Conservation (phyloP, 2,113 vertebrate genomes). For the Bungarus multicinctus region DNA sequence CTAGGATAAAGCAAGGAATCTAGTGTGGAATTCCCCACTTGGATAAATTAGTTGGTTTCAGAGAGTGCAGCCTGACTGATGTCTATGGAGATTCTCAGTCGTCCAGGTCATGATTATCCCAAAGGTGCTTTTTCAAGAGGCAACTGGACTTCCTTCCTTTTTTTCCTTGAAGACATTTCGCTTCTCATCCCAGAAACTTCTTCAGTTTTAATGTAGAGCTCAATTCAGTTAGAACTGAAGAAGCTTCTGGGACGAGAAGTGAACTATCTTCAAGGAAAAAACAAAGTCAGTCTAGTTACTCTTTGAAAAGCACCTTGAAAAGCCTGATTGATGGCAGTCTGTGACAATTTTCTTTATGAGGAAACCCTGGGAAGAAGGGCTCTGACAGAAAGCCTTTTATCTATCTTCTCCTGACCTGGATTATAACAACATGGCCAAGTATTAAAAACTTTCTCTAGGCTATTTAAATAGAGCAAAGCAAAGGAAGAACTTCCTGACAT, state of each 20-base stretch:
- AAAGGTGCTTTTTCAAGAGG: neutral
- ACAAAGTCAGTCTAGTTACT: neutral
- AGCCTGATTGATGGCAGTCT: neutral
- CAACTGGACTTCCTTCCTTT: neutral
- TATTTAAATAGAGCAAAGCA: neutral
- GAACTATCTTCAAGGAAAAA: neutral
- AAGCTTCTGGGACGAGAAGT: neutral
- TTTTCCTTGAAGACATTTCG: neutral
- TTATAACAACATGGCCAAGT: neutral
- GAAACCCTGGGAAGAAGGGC: neutral
- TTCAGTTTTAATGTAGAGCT: neutral
- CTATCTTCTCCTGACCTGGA: neutral
- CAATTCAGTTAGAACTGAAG: neutral
- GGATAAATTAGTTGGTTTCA: neutral
- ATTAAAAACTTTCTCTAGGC: neutral
- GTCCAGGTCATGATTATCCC: neutral
- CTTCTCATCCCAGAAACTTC: neutral
- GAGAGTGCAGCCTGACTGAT: neutral
- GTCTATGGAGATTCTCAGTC: neutral
- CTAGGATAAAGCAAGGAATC: neutral
- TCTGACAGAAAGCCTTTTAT: neutral
- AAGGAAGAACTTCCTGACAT: neutral
- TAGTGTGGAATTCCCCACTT: neutral
- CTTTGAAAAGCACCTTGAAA: neutral
- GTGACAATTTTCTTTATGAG: neutral